phyloP scores from a whole-genome alignment of 2,888 invertebrate genomes.

The Erebia ligea region DNA sequence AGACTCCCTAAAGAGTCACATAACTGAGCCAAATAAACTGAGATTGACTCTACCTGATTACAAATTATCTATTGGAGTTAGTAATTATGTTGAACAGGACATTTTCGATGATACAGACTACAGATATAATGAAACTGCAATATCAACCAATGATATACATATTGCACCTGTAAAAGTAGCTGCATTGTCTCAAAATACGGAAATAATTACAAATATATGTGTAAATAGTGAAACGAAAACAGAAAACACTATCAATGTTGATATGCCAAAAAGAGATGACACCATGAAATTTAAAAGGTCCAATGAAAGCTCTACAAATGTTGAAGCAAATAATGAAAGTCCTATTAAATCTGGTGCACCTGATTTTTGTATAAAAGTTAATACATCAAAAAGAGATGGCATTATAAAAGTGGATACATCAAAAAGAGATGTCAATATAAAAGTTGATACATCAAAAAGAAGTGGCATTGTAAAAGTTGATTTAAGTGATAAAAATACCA shows the following conservation, averaged over 20 bases:
- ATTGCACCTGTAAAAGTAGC: background rate
- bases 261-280: background rate
- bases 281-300: background rate
- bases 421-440: background rate
- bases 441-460: background rate
- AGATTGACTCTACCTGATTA: slow-evolving; percentile 61
- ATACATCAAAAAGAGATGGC: background rate
- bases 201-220: background rate
- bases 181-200: background rate
- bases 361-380: background rate
- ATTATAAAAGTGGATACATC: background rate
- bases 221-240: background rate
- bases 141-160: background rate
- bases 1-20: slow-evolving; percentile 42
- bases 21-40: slow-evolving; percentile 45
- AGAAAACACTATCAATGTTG: background rate
- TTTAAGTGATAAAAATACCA: background rate
- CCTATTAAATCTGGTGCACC: too few species aligned
- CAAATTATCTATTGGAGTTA: slow-evolving; percentile 56
- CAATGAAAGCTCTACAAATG: background rate
- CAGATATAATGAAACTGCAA: slow-evolving; percentile 24
- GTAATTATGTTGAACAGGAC: slow-evolving; percentile 44
- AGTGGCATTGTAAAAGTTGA: background rate
- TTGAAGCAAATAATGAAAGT: background rate
- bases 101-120: slow-evolving; percentile 36